These are phyloP conservation scores for Denticeps clupeoides DNA, from an alignment of 2,797 vertebrate genomes.

Conservation along the genomic window DNA sequence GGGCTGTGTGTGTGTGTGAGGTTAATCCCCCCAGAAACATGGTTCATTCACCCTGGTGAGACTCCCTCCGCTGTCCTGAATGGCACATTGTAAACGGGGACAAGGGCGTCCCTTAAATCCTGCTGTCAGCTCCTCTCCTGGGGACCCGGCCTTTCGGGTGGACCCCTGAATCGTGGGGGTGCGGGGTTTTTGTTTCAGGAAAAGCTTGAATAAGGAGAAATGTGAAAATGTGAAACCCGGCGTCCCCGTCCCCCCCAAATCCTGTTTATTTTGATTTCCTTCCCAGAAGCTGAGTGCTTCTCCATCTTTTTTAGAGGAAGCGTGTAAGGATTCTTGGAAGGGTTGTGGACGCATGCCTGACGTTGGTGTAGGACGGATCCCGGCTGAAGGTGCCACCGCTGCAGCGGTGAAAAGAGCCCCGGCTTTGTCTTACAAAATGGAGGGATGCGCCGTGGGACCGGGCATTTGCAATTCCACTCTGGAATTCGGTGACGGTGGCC, in stretches of 20 bases:
- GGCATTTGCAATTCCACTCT: background rate
- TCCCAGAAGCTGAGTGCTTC: slow-evolving; percentile 45
- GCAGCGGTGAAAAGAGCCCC: background rate
- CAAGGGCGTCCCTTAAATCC: slow-evolving; percentile 41
- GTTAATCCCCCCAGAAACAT: slow-evolving; percentile 29
- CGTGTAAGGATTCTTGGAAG: slow-evolving; percentile 16
- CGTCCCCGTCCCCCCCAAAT: slow-evolving; percentile 7
- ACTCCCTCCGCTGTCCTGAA: slow-evolving; percentile 41
- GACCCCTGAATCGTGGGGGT: too few relatives aligned
- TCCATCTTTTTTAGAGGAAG: background rate
- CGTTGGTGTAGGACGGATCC: slow-evolving; percentile 24
- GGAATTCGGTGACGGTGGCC: slow-evolving; percentile 1
- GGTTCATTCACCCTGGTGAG: background rate
- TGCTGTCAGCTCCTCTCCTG: slow-evolving; percentile 35
- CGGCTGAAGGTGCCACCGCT: background rate
- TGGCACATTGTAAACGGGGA: slow-evolving; percentile 54
- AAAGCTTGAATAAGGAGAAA: slow-evolving; percentile 59
- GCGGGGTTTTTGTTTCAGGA: slow-evolving; percentile 39
- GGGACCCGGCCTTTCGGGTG: slow-evolving; percentile 6
- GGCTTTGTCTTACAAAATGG: background rate
- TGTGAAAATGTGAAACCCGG: slow-evolving; percentile 49
- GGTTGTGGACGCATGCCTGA: slow-evolving; percentile 38
- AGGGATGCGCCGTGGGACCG: background rate
- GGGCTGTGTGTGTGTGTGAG: slow-evolving; percentile 23
- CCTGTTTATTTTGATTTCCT: slow-evolving; percentile 59